Evolutionary conservation across 1,140 invertebrate genomes (phyloP), one percentile per base, ranked within the genome.

Genomic region (Mactra quadrangularis): DNA sequence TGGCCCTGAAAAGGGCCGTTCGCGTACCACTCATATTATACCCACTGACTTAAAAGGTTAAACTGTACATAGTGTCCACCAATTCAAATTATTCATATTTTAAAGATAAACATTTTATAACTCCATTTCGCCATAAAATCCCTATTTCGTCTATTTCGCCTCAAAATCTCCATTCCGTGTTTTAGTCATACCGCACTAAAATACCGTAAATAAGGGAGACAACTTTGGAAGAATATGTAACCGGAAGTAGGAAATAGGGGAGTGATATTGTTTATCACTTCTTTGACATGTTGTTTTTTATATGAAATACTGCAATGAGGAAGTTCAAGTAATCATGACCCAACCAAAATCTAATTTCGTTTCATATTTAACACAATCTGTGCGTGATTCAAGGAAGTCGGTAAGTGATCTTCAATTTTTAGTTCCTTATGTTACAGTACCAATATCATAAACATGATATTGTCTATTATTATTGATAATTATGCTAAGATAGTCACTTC

Each of bases 221-320:
- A n/a, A n/a, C n/a, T n/a, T n/a, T n/a, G n/a, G n/a, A 64, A 22
- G 1, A 45, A 25, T 64, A 45, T 38, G 60, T 64, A 64, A 72
- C 70, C 70, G 70, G 70, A 72, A 72, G 70, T 72, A 72, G 53
- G 53, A 72, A 55, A 72, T 72, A 38, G 52, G 70, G 70, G 70
- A 55, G 70, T 27, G 35, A 72, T 25, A 55, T 50, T 57, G 29
- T 57, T 27, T 13, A 7, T 7, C 15, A 3, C 27, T n/a, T 27
- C 15, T 50, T 6, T 22, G 1, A 11, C 3, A 27, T 22, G 22
- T 11, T 4, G 6, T 29, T 19, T 33, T 29, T 22, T 31, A n/a
- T 1, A 15, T 29, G 35, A 4, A 19, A 62, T 35, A 33, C 17
- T 62, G 19, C 27, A 47, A 47, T 68, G 41, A 72, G 2, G 33